Conservation (phyloP, 2,888 invertebrate genomes). For the Drosophila fungiperda region DNA sequence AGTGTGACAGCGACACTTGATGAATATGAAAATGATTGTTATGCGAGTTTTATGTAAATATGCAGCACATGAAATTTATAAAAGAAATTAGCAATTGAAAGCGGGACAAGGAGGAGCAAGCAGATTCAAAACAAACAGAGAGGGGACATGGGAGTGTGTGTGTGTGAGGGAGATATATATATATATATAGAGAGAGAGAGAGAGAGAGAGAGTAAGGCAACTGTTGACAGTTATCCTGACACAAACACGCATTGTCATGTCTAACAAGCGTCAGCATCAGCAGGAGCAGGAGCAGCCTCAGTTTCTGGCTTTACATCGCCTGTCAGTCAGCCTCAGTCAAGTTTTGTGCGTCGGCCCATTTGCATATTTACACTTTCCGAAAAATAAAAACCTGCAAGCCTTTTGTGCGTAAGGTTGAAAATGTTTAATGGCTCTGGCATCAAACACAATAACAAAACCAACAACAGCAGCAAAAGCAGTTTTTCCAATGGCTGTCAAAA, state of each 20-base stretch:
- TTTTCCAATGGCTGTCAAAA: slow-evolving; percentile 42
- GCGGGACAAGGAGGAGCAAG: slow-evolving; percentile 15
- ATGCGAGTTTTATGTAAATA: slow-evolving; percentile 62
- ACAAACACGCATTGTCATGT: slow-evolving; percentile 79
- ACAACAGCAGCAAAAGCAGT: slow-evolving; percentile 4
- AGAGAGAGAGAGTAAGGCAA: slow-evolving; percentile 38
- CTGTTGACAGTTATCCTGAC: slow-evolving; percentile 80
- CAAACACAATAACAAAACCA: slow-evolving; percentile 1
- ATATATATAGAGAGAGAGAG: neutral
- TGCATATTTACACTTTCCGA: slow-evolving; percentile 55
- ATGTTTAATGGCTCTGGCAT: slow-evolving; percentile 27
- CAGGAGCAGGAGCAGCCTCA: neutral
- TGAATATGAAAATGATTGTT: slow-evolving; percentile 63
- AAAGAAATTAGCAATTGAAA: slow-evolving; percentile 76
- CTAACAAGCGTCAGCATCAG: slow-evolving; percentile 72
- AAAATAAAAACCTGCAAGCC: slow-evolving; percentile 1
- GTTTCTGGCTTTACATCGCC: slow-evolving; percentile 47
- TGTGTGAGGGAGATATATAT: neutral
- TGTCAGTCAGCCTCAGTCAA: slow-evolving; percentile 66
- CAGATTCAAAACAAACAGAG: neutral
- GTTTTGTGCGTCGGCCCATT: slow-evolving; percentile 45
- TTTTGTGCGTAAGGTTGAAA: slow-evolving; percentile 12
- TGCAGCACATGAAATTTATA: slow-evolving; percentile 70
- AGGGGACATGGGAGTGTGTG: neutral
- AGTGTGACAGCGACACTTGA: slow-evolving; percentile 53